Evolutionary conservation across 2,888 invertebrate species (phyloP), one percentile per base, ranked within the genome.

Genomic region (Hylaea fasciaria): DNA sequence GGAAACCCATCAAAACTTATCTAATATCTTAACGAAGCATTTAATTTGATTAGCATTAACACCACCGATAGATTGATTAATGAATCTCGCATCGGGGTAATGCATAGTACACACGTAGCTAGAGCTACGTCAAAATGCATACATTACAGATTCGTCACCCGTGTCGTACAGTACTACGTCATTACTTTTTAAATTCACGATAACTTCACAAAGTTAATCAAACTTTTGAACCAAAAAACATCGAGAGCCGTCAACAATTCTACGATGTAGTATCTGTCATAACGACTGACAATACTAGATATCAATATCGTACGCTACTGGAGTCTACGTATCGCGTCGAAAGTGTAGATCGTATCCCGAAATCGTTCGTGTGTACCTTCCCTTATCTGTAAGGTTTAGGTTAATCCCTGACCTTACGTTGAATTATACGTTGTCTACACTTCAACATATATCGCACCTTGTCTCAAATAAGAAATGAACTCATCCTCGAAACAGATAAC

Each of bases 31-130:
- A 82, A 82, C 81, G 80, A 81, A 82, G 76, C 82, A 74, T 82
- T 83, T 81, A 81, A 84, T 83, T 84, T 80, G 81, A 85, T 83
- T 79, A 80, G 71, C 74, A 71, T 76, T 73, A 73, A 71, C 66
- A 71, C 69, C 69, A 73, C 66, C 72, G 67, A 65, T 72, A 69
- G 62, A 64, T 67, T 82, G 83, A 85, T 85, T 81, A 83, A 83
- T 83, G 78, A 74, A 65, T 65, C 62, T 22, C 32, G 40, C 4
- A 44, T 32, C 14, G 2, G 29, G 40, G 28, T 53, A 43, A 56
- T 51, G 61, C 41, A 40, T 43, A 10, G 50, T n/a, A 11, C 44
- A 58, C 44, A 56, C 17, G 5, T 12, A 9, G 8, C 39, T 17
- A 35, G 39, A 22, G 17, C 2, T 17, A 41, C 2, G 11, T 16